These are phyloP conservation scores for Halisarca cf. caerulea DNA, from an alignment of 37 sponge, comb jelly and placozoan species.

Conservation along the genomic window DNA sequence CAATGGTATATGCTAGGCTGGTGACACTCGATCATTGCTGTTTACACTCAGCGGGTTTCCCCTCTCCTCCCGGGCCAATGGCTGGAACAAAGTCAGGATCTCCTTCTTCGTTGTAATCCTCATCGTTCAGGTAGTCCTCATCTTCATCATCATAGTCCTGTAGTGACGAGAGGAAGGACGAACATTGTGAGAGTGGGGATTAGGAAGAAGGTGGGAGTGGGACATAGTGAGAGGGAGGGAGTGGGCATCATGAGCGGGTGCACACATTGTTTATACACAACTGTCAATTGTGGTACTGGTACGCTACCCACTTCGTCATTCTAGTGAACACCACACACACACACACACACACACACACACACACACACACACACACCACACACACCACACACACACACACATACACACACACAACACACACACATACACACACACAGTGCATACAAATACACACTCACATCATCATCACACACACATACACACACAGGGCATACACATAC, in stretches of 20 bases:
- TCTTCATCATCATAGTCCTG: constrained; percentile 30
- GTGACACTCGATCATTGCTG: constrained; percentile 44
- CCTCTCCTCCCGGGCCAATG: neutral
- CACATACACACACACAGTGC: too few relatives aligned
- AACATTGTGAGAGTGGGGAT: neutral
- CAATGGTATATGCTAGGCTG: neutral
- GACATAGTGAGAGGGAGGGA: neutral
- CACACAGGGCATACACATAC: neutral
- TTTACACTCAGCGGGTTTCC: constrained; percentile 73
- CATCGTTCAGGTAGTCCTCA: constrained; percentile 32
- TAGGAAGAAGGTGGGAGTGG: too few relatives aligned
- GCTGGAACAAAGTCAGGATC: constrained; percentile 6
- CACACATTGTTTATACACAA: too few relatives aligned
- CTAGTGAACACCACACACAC: too few relatives aligned
- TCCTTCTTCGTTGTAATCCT: constrained; percentile 30
- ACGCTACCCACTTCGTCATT: too few relatives aligned
- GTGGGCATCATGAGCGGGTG: neutral
- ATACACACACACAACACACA: too few relatives aligned
- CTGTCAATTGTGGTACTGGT: too few relatives aligned
- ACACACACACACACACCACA: too few relatives aligned
- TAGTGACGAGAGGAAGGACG: neutral
- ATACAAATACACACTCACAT: too few relatives aligned
- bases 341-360: too few relatives aligned
- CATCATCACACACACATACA: too few relatives aligned
- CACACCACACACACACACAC: too few relatives aligned